Conservation (phyloP, 2,797 vertebrate genomes). For the Neosilurus hyrtlii region DNA sequence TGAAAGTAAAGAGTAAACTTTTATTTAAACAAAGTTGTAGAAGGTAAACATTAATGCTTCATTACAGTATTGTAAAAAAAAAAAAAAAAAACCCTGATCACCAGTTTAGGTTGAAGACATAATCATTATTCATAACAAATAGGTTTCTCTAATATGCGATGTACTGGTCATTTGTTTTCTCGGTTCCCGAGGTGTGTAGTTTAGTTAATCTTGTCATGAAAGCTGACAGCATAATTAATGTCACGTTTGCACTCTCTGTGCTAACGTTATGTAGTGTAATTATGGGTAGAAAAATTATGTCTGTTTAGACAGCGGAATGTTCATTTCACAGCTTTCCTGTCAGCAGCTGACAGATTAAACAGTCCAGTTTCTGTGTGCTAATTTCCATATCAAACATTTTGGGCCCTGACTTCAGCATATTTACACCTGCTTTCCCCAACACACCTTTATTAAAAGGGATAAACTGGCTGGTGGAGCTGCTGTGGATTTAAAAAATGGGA, state of each 20-base stretch:
- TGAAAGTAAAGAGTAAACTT: too few species aligned
- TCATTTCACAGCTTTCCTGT: constrained; percentile 10
- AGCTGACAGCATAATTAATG: constrained; percentile 25
- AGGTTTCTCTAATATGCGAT: neutral
- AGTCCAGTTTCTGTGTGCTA: neutral
- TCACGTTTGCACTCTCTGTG: neutral
- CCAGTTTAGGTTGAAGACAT: neutral
- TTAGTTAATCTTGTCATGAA: constrained; percentile 14
- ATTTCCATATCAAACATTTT: constrained; percentile 27
- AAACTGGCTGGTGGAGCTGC: neutral
- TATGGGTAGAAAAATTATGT: constrained; percentile 14
- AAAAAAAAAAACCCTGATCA: too few species aligned
- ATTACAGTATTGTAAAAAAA: neutral
- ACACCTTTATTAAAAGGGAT: constrained; percentile 1
- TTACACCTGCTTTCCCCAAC: constrained; percentile 1
- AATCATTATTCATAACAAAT: neutral
- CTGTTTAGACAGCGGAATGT: constrained; percentile 17
- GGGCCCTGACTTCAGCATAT: constrained; percentile 15
- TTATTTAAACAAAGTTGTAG: neutral
- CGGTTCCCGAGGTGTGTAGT: neutral
- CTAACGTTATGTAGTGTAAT: neutral
- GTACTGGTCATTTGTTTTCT: neutral
- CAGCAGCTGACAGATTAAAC: constrained; percentile 20
- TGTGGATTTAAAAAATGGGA: neutral
- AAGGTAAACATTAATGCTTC: neutral